Conservation (phyloP, 1,140 invertebrate genomes). For the Listronotus bonariensis region DNA sequence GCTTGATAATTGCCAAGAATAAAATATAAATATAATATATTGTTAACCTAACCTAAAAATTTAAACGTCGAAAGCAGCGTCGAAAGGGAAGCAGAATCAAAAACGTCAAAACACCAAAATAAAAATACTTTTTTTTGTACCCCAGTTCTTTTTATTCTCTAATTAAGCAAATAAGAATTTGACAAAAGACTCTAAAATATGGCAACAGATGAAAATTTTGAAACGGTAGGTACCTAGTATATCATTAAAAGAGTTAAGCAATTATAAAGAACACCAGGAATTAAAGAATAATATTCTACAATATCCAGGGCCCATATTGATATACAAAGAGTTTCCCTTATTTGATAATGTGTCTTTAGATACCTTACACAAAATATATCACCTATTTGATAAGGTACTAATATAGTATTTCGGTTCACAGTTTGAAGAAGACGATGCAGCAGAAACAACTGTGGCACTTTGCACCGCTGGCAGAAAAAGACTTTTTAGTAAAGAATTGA, state of each 20-base stretch:
- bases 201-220: conserved; percentile 31
- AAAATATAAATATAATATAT: too few relatives aligned
- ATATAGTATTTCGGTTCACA: conserved; percentile 40
- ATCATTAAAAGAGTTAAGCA: background rate
- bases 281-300: too few relatives aligned
- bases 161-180: too few relatives aligned
- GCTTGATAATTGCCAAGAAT: too few relatives aligned
- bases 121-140: too few relatives aligned
- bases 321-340: background rate
- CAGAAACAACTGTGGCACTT: conserved; percentile 67
- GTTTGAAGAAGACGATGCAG: conserved; percentile 69
- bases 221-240: conserved; percentile 10
- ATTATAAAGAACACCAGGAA: too few relatives aligned
- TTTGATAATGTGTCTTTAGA: background rate
- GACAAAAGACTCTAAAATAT: background rate
- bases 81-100: too few relatives aligned
- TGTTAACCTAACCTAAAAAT: too few relatives aligned
- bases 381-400: background rate
- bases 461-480: conserved; percentile 73
- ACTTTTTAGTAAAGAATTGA: conserved; percentile 87
- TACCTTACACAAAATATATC: background rate
- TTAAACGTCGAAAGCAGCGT: too few relatives aligned
- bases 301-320: too few relatives aligned
- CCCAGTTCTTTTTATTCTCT: too few relatives aligned
- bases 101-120: too few relatives aligned